Percentiles rank a stretch among this genome's conserved stretches.
phyloP scores from a whole-genome alignment of 2,888 invertebrate genomes.

The Cheilosia vernalis region DNA sequence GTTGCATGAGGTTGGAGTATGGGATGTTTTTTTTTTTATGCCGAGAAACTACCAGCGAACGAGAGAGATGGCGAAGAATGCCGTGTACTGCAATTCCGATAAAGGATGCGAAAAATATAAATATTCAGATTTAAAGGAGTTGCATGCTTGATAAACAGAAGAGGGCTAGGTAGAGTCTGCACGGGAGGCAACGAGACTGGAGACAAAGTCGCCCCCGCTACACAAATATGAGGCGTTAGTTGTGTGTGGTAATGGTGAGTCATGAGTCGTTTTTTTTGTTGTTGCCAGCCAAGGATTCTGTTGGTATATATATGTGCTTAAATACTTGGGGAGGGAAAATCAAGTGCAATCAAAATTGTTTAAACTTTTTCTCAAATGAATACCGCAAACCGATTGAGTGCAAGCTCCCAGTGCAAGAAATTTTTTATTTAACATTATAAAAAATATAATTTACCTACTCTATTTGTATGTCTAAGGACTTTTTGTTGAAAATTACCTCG shows the following conservation, averaged over 20 bases:
- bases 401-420: not conserved
- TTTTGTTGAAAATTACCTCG: too few species aligned
- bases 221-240: constrained; percentile 56
- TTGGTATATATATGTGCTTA: constrained; percentile 6
- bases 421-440: too few species aligned
- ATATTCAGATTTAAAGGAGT: constrained; percentile 71
- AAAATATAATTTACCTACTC: too few species aligned
- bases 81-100: constrained; percentile 62
- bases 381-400: constrained; percentile 4
- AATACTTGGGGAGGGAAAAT: constrained; percentile 11
- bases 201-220: constrained; percentile 53
- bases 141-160: constrained; percentile 65
- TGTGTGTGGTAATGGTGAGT: constrained; percentile 67
- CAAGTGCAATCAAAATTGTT: constrained; percentile 54
- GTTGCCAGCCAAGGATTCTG: constrained; percentile 66
- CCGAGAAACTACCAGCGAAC: constrained; percentile 2
- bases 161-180: constrained; percentile 56
- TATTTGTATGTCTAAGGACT: not conserved
- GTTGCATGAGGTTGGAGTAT: constrained; percentile 3
- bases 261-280: constrained; percentile 51
- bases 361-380: constrained; percentile 18
- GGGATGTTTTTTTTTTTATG: constrained; percentile 2
- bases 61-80: constrained; percentile 23
- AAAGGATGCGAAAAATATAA: constrained; percentile 71
- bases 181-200: constrained; percentile 35